Percentiles rank a stretch among this genome's conserved stretches.
Evolutionary conservation across 2,888 invertebrate genomes (phyloP).

Genomic region (Autographa pulchrina): DNA sequence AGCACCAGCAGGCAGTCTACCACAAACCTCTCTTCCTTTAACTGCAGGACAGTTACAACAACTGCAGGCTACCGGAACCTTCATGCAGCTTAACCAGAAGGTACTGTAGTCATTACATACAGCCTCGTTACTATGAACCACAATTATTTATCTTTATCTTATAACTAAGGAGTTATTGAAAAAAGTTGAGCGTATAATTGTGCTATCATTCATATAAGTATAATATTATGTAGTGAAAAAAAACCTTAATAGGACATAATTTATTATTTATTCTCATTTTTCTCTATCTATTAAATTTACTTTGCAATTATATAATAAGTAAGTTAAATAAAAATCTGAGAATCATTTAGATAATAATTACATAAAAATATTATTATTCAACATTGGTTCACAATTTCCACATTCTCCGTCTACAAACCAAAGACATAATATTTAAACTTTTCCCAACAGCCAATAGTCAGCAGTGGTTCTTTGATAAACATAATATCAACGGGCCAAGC

Average conservation of each 20-base stretch:
- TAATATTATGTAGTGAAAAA: too few relatives aligned
- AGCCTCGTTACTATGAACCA: neutral
- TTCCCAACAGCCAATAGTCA: slow-evolving; percentile 83
- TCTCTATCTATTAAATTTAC: too few relatives aligned
- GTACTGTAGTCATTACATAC: slow-evolving; percentile 59
- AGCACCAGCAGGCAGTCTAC: slow-evolving; percentile 81
- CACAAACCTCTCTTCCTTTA: slow-evolving; percentile 81
- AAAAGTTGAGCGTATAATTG: too few relatives aligned
- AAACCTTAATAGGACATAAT: too few relatives aligned
- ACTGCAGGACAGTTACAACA: slow-evolving; percentile 84
- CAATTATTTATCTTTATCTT: neutral
- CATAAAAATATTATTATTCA: too few relatives aligned
- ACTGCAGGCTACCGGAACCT: slow-evolving; percentile 81
- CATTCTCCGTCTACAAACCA: slow-evolving; percentile 1
- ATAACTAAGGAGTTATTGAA: neutral
- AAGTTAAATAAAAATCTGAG: too few relatives aligned
- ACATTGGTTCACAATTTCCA: neutral
- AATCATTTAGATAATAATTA: too few relatives aligned
- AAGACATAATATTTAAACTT: slow-evolving; percentile 35
- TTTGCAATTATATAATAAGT: too few relatives aligned
- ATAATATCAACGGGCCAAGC: slow-evolving; percentile 88
- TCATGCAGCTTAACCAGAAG: slow-evolving; percentile 87
- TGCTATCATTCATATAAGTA: too few relatives aligned
- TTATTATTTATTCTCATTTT: neutral
- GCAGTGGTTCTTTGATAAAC: slow-evolving; percentile 88